A percentile compares a stretch with the other conserved stretches of the same genome.
Evolutionary conservation across 1,140 invertebrate genomes (phyloP).

Genomic region (Lamellibrachia luymesi): DNA sequence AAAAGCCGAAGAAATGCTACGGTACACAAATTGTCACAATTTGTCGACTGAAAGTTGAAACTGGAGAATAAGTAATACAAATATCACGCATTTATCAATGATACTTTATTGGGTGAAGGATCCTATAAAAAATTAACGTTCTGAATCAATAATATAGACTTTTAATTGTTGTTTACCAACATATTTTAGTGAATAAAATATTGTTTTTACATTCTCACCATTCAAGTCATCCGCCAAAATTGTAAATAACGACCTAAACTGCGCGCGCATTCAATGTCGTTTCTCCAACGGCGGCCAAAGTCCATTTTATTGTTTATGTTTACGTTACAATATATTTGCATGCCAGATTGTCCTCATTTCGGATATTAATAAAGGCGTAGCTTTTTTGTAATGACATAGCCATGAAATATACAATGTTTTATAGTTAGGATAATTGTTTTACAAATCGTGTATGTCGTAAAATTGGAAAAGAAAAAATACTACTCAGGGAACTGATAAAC

Average conservation of each 20-base stretch:
- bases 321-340: background rate
- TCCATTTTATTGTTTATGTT: background rate
- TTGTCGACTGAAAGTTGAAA: background rate
- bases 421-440: background rate
- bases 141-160: background rate
- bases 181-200: background rate
- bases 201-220: background rate
- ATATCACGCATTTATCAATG: background rate
- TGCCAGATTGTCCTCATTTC: background rate
- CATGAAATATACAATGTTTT: background rate
- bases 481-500: background rate
- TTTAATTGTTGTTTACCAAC: background rate
- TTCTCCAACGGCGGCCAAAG: background rate
- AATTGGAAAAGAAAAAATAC: background rate
- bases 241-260: slow-evolving; percentile 5
- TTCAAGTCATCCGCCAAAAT: slow-evolving; percentile 4
- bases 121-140: background rate
- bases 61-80: background rate
- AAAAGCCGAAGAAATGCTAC: too few species aligned
- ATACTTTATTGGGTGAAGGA: background rate
- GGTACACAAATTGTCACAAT: background rate
- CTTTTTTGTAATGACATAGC: background rate
- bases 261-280: slow-evolving; percentile 2
- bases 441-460: background rate
- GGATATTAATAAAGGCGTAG: background rate